phyloP scores from a whole-genome alignment of 2,113 vertebrate genomes.

The Thamnaconus septentrionalis region DNA sequence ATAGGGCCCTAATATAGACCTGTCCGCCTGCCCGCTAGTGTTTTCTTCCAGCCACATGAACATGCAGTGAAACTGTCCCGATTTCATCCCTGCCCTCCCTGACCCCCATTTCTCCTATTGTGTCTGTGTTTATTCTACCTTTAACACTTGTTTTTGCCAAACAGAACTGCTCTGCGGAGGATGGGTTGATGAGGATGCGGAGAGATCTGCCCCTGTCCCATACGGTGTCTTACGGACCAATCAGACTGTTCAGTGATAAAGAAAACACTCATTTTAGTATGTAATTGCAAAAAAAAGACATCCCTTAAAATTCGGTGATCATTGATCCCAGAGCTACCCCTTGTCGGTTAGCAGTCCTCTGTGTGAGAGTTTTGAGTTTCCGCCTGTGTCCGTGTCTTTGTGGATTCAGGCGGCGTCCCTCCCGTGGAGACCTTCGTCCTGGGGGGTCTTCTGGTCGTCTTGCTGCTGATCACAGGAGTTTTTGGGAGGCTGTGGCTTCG shows the following conservation, averaged over 20 bases:
- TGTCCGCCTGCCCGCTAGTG: conserved; percentile 10
- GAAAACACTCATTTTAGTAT: conserved; percentile 58
- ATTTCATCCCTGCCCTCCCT: conserved; percentile 16
- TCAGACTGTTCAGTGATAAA: conserved; percentile 58
- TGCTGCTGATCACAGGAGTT: conserved; percentile 72
- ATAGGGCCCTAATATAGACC: conserved; percentile 48
- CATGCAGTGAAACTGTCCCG: conserved; percentile 1
- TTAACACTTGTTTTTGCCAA: conserved; percentile 1
- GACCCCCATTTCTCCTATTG: neutral
- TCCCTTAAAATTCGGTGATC: no score
- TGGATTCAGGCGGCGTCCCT: conserved; percentile 54
- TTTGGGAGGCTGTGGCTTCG: conserved; percentile 76
- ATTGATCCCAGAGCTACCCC: no score
- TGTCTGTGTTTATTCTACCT: no score
- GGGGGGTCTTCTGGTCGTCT: conserved; percentile 65
- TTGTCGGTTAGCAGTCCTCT: conserved; percentile 1
- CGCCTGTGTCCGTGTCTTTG: conserved; percentile 11
- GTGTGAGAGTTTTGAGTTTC: neutral
- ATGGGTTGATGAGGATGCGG: conserved; percentile 57
- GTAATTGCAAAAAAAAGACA: neutral
- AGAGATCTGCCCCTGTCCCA: conserved; percentile 68
- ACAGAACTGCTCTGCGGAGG: conserved; percentile 75
- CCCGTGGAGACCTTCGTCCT: conserved; percentile 74
- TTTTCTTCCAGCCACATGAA: conserved; percentile 9
- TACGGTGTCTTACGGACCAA: conserved; percentile 71